Base-by-base conservation (phyloP, 2,797 vertebrate genomes). In the Cyclura pinguis region DNA sequence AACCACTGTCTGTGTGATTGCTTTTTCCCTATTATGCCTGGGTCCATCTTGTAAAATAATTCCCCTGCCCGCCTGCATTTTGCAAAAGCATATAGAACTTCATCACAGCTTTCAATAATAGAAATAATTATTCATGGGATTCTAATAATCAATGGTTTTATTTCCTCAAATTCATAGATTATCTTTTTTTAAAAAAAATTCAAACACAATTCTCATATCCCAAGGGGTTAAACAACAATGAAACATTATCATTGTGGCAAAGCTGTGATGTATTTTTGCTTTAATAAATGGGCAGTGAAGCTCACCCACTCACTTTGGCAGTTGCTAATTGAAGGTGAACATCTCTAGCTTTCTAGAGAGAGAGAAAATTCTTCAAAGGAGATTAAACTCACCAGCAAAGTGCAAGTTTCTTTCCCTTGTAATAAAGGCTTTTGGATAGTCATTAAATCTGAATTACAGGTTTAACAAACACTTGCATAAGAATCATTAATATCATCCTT, bases 361-460 rank as follows among this genome's bases (percentile, higher is more conserved):
- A 92, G 52, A 92, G 67, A 95, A 95, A 96, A 94, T 95, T 38
- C 93, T 96, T 96, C 96, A 96, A 96, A 96, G 93, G 95, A 94
- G 73, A 96, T 96, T 95, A 93, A 96, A 91, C 91, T 94, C 94
- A 88, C 80, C 95, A 95, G 94, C 95, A 93, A 96, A 94, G 92
- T 84, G 1, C 93, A 92, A 80, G 93, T 95, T 96, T 95, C 57
- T 93, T 93, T 91, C 92, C 90, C 73, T 94, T 92, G 92, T 94
- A 96, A 95, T 89, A 94, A 96, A 95, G 59, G 82, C 93, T 89
- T 94, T 94, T 95, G 91, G 92, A 94, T 94, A 95, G 96, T 96
- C 95, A 94, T 96, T 94, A 96, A 95, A 92, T 96, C 86, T 96
- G 94, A 97, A 96, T 96, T 96, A 96, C 86, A 95, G 87, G 64